phyloP scores from a whole-genome alignment of 2,888 invertebrate species.

The Acrocera orbiculus region DNA sequence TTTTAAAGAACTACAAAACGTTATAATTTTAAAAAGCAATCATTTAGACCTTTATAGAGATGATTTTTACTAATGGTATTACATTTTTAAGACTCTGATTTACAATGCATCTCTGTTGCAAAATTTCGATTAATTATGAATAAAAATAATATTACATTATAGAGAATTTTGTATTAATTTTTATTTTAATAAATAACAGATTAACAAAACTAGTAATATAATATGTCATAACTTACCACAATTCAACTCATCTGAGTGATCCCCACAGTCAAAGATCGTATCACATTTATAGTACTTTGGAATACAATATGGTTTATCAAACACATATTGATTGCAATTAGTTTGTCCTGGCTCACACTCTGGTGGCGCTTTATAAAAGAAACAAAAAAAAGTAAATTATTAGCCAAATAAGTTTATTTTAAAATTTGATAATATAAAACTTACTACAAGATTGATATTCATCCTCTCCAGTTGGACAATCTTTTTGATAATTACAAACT shows the following conservation, averaged over 20 bases:
- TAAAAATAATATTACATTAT: background rate
- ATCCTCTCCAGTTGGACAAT: slow-evolving; percentile 84
- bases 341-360: slow-evolving; percentile 85
- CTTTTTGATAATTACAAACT: slow-evolving; percentile 89
- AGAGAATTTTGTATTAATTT: background rate
- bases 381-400: background rate
- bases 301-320: slow-evolving; percentile 91
- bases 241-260: slow-evolving; percentile 86
- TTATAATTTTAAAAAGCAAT: too few relatives aligned
- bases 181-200: background rate
- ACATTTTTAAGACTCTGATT: too few relatives aligned
- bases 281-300: slow-evolving; percentile 88
- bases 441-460: slow-evolving; percentile 83
- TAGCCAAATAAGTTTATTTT: background rate
- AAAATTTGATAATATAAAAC: slow-evolving; percentile 27
- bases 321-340: slow-evolving; percentile 83
- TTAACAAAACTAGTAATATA: background rate
- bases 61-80: too few relatives aligned
- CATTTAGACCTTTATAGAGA: too few relatives aligned
- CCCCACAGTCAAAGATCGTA: slow-evolving; percentile 86
- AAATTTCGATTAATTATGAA: background rate
- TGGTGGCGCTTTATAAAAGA: slow-evolving; percentile 56
- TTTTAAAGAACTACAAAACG: too few relatives aligned
- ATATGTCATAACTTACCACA: slow-evolving; percentile 61
- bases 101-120: background rate